phyloP scores from a whole-genome alignment of 2,888 invertebrate genomes.

The Troides aeacus region DNA sequence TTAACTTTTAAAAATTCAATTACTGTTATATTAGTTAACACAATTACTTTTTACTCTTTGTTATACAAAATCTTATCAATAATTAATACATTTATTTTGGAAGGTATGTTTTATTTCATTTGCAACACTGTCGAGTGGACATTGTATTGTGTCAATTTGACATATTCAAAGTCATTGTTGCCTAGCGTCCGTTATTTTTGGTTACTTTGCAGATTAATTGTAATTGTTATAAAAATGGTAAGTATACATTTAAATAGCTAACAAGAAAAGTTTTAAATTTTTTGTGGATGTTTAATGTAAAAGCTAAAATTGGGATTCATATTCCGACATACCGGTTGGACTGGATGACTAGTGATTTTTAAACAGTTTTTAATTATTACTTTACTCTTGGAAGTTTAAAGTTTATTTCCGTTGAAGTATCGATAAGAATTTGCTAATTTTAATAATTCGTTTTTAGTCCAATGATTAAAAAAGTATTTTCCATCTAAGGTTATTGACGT shows the following conservation, averaged over 20 bases:
- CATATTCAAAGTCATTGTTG: constrained; percentile 42
- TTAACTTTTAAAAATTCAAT: too few relatives aligned
- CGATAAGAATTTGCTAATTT: too few relatives aligned
- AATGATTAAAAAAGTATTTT: too few relatives aligned
- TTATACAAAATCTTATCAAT: too few relatives aligned
- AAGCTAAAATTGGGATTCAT: neutral
- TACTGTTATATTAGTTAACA: too few relatives aligned
- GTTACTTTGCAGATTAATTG: constrained; percentile 11
- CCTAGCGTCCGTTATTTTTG: constrained; percentile 19
- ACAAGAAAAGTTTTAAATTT: neutral
- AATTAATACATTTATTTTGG: too few relatives aligned
- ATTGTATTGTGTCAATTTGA: constrained; percentile 28
- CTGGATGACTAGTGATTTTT: constrained; percentile 26
- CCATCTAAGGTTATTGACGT: too few relatives aligned
- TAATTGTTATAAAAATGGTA: constrained; percentile 22
- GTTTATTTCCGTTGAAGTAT: too few relatives aligned
- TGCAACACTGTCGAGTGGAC: neutral
- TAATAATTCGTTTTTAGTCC: too few relatives aligned
- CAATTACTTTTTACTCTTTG: too few relatives aligned
- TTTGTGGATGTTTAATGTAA: neutral
- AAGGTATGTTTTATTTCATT: too few relatives aligned
- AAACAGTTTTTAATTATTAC: neutral
- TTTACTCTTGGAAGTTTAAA: neutral
- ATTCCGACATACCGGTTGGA: neutral
- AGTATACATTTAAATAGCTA: neutral